These are phyloP conservation scores for Callorhinus ursinus DNA, from an alignment of 2,113 vertebrate genomes.

Conservation along the genomic window DNA sequence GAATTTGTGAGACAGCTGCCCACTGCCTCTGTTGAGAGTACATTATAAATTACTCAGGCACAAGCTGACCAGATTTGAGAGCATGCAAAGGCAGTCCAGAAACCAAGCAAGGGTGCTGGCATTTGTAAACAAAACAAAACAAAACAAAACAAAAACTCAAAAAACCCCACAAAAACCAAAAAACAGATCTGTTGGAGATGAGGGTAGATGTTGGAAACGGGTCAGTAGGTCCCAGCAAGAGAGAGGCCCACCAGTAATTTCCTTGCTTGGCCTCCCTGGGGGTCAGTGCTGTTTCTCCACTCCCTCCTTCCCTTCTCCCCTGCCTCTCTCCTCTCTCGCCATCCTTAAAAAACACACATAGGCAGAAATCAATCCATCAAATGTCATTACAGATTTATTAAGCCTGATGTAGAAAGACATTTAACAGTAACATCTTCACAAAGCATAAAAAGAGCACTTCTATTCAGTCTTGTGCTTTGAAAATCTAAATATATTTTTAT, in stretches of 20 bases:
- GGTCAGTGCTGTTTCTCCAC: slow-evolving; percentile 17
- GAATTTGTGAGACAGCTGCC: slow-evolving; percentile 76
- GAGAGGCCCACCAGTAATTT: background rate
- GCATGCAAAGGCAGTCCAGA: background rate
- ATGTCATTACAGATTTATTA: slow-evolving; percentile 93
- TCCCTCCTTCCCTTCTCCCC: too few relatives aligned
- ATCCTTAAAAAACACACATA: slow-evolving; percentile 73
- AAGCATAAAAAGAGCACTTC: slow-evolving; percentile 91
- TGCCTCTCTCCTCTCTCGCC: slow-evolving; percentile 18
- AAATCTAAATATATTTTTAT: slow-evolving; percentile 94
- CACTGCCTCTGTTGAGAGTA: slow-evolving; percentile 72
- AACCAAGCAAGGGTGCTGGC: background rate
- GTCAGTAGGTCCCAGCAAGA: background rate
- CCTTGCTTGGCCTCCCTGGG: slow-evolving; percentile 57
- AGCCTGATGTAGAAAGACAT: slow-evolving; percentile 92
- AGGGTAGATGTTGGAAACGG: background rate
- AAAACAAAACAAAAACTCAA: background rate
- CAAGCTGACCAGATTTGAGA: slow-evolving; percentile 59
- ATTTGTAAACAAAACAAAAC: background rate
- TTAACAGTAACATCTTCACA: slow-evolving; percentile 90
- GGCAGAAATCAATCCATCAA: slow-evolving; percentile 90
- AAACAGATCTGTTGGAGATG: background rate
- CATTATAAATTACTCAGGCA: slow-evolving; percentile 73
- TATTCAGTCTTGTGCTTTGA: slow-evolving; percentile 91
- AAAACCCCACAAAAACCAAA: too few relatives aligned